phyloP scores from a whole-genome alignment of 1,140 invertebrate genomes.

The Elymnias hypermnestra region DNA sequence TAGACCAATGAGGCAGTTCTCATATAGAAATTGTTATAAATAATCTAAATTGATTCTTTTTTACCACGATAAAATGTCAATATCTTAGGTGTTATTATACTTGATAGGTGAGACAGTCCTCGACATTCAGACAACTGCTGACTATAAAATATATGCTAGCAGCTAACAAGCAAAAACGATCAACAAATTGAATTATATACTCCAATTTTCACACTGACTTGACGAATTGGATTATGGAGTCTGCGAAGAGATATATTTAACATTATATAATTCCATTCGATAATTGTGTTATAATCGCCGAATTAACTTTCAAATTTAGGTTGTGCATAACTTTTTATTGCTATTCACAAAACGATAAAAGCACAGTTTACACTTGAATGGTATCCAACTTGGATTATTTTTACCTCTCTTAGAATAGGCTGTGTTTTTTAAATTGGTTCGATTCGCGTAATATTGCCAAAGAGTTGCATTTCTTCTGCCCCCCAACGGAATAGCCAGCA shows the following conservation, averaged over 20 bases:
- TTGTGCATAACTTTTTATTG: slow-evolving; percentile 22
- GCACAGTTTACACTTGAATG: slow-evolving; percentile 22
- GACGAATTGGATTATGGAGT: background rate
- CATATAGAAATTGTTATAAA: no score
- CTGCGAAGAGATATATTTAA: background rate
- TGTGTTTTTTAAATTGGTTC: slow-evolving; percentile 56
- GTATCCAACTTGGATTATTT: slow-evolving; percentile 29
- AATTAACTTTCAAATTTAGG: slow-evolving; percentile 35
- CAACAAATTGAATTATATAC: no score
- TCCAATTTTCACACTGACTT: background rate
- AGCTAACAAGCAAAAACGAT: no score
- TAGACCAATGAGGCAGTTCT: no score
- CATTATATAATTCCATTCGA: slow-evolving; percentile 8
- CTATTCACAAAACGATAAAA: slow-evolving; percentile 13
- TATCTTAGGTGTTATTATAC: no score
- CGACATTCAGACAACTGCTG: no score
- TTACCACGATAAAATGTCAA: no score
- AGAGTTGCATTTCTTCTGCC: slow-evolving; percentile 46
- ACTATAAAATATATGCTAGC: no score
- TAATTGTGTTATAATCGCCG: slow-evolving; percentile 15
- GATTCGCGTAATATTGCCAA: slow-evolving; percentile 38
- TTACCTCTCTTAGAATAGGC: slow-evolving; percentile 25
- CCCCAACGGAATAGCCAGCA: slow-evolving; percentile 32
- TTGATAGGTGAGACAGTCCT: no score
- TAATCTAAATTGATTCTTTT: no score